Percentiles rank a stretch among this genome's conserved stretches.
Evolutionary conservation across 1,140 invertebrate genomes (phyloP).

Genomic region (Andrena cerasifolii): DNA sequence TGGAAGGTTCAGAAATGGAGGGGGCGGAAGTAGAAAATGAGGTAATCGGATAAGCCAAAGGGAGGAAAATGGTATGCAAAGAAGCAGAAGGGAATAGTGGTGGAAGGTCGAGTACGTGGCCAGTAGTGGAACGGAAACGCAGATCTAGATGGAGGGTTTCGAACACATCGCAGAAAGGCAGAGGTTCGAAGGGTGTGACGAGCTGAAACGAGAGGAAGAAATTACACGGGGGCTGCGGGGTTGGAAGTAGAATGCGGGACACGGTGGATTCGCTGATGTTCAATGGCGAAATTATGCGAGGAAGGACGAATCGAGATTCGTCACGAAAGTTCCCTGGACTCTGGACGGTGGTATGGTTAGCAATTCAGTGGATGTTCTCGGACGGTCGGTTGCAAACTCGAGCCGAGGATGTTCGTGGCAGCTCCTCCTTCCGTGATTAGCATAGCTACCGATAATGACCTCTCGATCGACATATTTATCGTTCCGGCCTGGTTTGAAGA

Average conservation of each 20-base stretch:
- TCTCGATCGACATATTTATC: slow-evolving; percentile 58
- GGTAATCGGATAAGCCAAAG: too few species aligned
- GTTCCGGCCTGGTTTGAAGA: slow-evolving; percentile 26
- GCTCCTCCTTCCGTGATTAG: slow-evolving; percentile 56
- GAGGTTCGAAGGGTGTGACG: not conserved
- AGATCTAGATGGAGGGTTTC: not conserved
- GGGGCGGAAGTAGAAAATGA: too few species aligned
- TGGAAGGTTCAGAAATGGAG: too few species aligned
- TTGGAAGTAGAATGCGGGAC: slow-evolving; percentile 1
- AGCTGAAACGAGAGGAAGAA: slow-evolving; percentile 9
- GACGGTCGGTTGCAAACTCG: slow-evolving; percentile 49
- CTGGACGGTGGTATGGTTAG: slow-evolving; percentile 51
- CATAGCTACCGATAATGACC: slow-evolving; percentile 60
- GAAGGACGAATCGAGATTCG: slow-evolving; percentile 62
- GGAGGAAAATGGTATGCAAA: slow-evolving; percentile 14
- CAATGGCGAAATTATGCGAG: slow-evolving; percentile 66
- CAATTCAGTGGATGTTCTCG: slow-evolving; percentile 63
- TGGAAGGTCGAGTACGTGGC: slow-evolving; percentile 5
- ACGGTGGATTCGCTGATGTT: slow-evolving; percentile 36
- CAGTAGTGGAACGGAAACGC: not conserved
- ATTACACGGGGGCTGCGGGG: slow-evolving; percentile 9
- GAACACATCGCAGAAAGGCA: not conserved
- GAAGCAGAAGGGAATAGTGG: not conserved
- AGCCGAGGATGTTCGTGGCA: slow-evolving; percentile 48
- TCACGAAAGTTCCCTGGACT: slow-evolving; percentile 61